Percentiles rank a stretch among this genome's conserved stretches.
Evolutionary conservation across 2,888 invertebrate species (phyloP).

Genomic region (Melieria omissa): DNA sequence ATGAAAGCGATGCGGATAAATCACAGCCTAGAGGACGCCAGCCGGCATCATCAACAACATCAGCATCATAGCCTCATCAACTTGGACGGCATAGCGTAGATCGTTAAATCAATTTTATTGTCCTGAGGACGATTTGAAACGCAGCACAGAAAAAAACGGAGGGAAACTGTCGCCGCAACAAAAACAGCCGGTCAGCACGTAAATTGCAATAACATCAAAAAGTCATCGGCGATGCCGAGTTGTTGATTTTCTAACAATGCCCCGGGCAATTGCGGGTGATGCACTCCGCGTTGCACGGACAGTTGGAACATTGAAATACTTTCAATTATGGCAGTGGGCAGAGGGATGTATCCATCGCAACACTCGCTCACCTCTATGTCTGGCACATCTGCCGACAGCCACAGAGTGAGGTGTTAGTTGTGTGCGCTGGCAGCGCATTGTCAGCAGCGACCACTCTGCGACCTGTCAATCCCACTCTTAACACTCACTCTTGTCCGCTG

Average conservation of each 20-base stretch:
- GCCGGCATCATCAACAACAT: too few relatives aligned
- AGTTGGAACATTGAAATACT: slow-evolving; percentile 17
- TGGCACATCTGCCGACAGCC: slow-evolving; percentile 8
- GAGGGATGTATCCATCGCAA: too few relatives aligned
- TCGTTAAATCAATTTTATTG: too few relatives aligned
- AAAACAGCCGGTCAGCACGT: background rate
- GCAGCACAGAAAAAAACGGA: background rate
- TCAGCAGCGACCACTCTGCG: background rate
- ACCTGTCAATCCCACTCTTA: slow-evolving; percentile 1
- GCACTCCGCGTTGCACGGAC: background rate
- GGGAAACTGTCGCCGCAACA: background rate
- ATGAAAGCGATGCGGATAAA: slow-evolving; percentile 1
- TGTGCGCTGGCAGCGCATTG: background rate
- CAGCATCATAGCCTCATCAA: too few relatives aligned
- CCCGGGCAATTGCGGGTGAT: background rate
- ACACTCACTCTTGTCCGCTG: background rate
- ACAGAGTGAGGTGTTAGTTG: background rate
- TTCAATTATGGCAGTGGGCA: background rate
- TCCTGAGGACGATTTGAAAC: too few relatives aligned
- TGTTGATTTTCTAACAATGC: slow-evolving; percentile 29
- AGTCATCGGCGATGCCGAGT: slow-evolving; percentile 17
- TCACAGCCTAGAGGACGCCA: background rate
- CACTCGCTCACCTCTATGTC: slow-evolving; percentile 12
- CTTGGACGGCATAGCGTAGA: too few relatives aligned
- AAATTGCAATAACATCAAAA: slow-evolving; percentile 30